These are phyloP conservation scores for Druon quercuslanigerum DNA, from an alignment of 1,140 invertebrate genomes.

Conservation along the genomic window DNA sequence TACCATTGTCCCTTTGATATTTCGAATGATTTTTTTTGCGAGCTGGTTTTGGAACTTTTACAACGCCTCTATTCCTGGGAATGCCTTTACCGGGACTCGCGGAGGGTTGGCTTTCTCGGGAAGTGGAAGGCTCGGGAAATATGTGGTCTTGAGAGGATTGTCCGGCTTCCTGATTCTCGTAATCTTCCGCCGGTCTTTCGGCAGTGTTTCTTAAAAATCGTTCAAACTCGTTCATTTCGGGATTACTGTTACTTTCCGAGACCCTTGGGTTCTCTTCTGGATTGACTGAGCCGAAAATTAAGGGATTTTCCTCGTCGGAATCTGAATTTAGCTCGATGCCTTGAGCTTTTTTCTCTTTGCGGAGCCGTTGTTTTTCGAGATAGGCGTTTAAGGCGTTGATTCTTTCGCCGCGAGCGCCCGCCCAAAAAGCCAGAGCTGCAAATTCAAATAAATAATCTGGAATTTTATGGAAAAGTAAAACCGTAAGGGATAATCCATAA, in stretches of 20 bases:
- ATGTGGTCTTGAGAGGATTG: slow-evolving; percentile 37
- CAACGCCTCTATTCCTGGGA: neutral
- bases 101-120: slow-evolving; percentile 50
- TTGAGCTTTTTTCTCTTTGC: slow-evolving; percentile 58
- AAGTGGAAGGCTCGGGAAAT: slow-evolving; percentile 59
- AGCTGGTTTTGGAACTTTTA: neutral
- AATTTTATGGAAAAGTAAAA: neutral
- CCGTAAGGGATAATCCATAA: no score
- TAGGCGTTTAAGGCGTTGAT: slow-evolving; percentile 57
- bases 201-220: slow-evolving; percentile 3
- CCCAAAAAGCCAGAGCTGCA: slow-evolving; percentile 63
- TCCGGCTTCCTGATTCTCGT: slow-evolving; percentile 9
- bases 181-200: neutral
- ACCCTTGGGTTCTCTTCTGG: slow-evolving; percentile 37
- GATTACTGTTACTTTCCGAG: slow-evolving; percentile 12
- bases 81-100: slow-evolving; percentile 31
- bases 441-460: slow-evolving; percentile 27
- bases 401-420: slow-evolving; percentile 53
- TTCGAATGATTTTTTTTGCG: slow-evolving; percentile 39
- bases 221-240: slow-evolving; percentile 38
- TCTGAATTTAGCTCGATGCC: slow-evolving; percentile 63
- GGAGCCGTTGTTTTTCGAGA: slow-evolving; percentile 62
- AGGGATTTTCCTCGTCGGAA: slow-evolving; percentile 63
- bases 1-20: slow-evolving; percentile 30
- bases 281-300: slow-evolving; percentile 48